phyloP scores from a whole-genome alignment of 2,888 invertebrate genomes.

The Pristionchus mayeri region DNA sequence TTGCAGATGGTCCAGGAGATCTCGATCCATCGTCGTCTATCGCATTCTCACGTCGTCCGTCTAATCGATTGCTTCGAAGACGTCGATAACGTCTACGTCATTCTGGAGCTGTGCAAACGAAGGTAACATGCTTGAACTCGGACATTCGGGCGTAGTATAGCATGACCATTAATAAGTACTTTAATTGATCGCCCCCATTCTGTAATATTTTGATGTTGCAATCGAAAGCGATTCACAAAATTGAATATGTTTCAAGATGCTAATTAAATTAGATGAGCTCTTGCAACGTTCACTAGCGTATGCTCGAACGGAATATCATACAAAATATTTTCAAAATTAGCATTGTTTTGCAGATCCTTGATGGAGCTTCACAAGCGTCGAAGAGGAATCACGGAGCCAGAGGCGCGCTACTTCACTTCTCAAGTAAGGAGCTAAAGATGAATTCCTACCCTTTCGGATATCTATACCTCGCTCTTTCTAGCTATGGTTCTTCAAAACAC shows the following conservation, averaged over 20 bases:
- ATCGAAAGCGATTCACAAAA: too few relatives aligned
- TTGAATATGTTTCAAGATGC: too few relatives aligned
- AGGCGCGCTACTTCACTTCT: slow-evolving; percentile 91
- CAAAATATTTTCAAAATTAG: too few relatives aligned
- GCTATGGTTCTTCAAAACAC: too few relatives aligned
- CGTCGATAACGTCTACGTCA: slow-evolving; percentile 88
- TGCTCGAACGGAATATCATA: too few relatives aligned
- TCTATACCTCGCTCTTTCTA: too few relatives aligned
- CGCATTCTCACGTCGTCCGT: slow-evolving; percentile 91
- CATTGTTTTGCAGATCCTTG: slow-evolving; percentile 83
- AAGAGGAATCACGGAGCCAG: slow-evolving; percentile 93
- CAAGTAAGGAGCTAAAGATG: slow-evolving; percentile 84
- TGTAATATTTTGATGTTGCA: too few relatives aligned
- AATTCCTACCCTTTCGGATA: slow-evolving; percentile 81
- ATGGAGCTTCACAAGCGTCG: slow-evolving; percentile 97
- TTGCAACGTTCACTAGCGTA: too few relatives aligned
- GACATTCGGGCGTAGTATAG: too few relatives aligned
- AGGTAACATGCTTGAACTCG: slow-evolving; percentile 85
- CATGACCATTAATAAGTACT: too few relatives aligned
- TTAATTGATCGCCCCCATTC: too few relatives aligned
- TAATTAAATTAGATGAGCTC: too few relatives aligned
- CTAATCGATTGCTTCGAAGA: slow-evolving; percentile 96
- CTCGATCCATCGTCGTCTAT: slow-evolving; percentile 89
- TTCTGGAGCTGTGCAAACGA: slow-evolving; percentile 87
- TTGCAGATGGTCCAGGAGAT: slow-evolving; percentile 85